A percentile compares a stretch with the other conserved stretches of the same genome.
Evolutionary conservation across 2,797 vertebrate genomes (phyloP).

Genomic region (Eospalax fontanierii): DNA sequence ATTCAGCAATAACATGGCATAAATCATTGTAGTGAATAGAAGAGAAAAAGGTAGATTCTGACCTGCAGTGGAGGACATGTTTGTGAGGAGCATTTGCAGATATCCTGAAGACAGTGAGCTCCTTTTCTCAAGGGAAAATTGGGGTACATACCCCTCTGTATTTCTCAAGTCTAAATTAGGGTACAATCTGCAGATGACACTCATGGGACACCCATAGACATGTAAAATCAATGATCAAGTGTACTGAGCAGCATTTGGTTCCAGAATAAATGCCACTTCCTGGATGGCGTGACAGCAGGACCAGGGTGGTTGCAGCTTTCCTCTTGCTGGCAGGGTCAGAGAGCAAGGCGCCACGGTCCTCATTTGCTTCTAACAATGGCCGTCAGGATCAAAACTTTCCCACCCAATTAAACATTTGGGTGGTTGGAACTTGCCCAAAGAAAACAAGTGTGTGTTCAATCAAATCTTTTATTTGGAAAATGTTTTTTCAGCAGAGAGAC

Average conservation of each 20-base stretch:
- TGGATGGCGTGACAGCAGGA: neutral
- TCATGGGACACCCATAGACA: neutral
- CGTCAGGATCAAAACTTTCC: slow-evolving; percentile 75
- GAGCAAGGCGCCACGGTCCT: slow-evolving; percentile 11
- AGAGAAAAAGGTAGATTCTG: neutral
- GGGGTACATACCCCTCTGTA: neutral
- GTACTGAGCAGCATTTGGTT: neutral
- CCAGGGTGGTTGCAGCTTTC: neutral
- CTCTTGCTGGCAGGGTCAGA: slow-evolving; percentile 13
- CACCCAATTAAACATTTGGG: slow-evolving; percentile 76
- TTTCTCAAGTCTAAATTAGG: neutral
- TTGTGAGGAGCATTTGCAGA: neutral
- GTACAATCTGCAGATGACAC: neutral
- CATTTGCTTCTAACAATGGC: slow-evolving; percentile 58
- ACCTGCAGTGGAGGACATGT: neutral
- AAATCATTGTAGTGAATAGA: neutral
- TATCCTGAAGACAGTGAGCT: neutral
- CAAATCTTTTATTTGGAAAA: slow-evolving; percentile 84
- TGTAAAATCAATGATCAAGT: neutral
- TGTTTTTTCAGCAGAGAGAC: slow-evolving; percentile 72
- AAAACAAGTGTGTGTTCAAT: slow-evolving; percentile 78
- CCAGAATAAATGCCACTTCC: neutral
- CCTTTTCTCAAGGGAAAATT: neutral
- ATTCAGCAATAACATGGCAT: neutral
- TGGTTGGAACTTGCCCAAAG: slow-evolving; percentile 75